Conservation (phyloP, 2,113 vertebrate genomes). For the Microcebus lehilahytsara region DNA sequence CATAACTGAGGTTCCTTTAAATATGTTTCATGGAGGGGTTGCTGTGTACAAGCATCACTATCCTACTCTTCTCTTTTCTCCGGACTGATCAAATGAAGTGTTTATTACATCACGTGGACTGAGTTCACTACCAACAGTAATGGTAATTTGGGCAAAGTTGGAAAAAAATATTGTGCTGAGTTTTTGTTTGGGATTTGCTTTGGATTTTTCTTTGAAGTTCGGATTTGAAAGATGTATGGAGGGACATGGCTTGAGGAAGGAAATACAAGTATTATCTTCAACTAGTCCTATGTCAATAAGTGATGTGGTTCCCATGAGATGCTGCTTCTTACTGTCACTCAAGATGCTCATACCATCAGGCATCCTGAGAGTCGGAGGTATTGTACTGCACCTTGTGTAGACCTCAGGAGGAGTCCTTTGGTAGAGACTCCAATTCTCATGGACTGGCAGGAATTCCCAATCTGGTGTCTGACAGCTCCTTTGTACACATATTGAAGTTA, state of each 20-base stretch:
- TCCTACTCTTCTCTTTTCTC: constrained; percentile 57
- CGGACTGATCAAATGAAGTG: constrained; percentile 71
- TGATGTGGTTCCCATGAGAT: too few species aligned
- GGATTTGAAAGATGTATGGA: not conserved
- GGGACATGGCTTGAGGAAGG: not conserved
- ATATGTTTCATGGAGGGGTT: constrained; percentile 67
- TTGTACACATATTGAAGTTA: constrained; percentile 50
- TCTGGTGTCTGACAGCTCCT: constrained; percentile 46
- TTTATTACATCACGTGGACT: constrained; percentile 73
- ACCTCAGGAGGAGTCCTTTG: constrained; percentile 3
- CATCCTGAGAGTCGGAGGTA: not conserved
- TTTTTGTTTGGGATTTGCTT: constrained; percentile 77
- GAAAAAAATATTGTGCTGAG: constrained; percentile 85
- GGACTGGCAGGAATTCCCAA: constrained; percentile 48
- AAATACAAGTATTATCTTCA: not conserved
- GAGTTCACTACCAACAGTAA: constrained; percentile 47
- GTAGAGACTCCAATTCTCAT: not conserved
- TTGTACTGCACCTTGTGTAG: not conserved
- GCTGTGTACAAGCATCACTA: constrained; percentile 80
- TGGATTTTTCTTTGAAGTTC: constrained; percentile 28
- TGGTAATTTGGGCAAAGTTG: constrained; percentile 65
- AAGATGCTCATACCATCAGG: not conserved
- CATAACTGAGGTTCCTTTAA: constrained; percentile 61
- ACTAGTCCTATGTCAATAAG: rapidly evolving
- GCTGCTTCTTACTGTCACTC: too few species aligned